phyloP scores from a whole-genome alignment of 2,797 vertebrate species.

The Xerus rutilus region DNA sequence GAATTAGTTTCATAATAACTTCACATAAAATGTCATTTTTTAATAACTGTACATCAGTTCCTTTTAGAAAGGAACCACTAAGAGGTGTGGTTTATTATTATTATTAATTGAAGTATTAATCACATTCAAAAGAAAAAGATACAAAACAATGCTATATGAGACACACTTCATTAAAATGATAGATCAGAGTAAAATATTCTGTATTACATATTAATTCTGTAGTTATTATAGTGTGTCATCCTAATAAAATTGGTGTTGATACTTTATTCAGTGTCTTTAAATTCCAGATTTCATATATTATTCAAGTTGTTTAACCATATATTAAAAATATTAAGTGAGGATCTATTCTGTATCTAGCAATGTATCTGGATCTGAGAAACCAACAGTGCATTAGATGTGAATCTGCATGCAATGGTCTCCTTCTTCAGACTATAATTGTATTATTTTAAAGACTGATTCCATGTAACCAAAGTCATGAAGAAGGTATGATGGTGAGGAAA shows the following conservation, averaged over 20 bases:
- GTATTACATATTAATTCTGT: conserved; percentile 36
- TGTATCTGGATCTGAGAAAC: not conserved
- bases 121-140: not conserved
- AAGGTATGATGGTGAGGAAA: not conserved
- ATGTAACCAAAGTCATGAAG: not conserved
- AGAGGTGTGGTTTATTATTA: conserved; percentile 7
- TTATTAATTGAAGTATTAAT: conserved; percentile 45
- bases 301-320: conserved; percentile 1
- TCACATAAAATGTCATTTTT: not conserved
- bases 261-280: conserved; percentile 11
- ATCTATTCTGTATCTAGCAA: not conserved
- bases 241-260: conserved; percentile 50
- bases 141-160: conserved; percentile 16
- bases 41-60: conserved; percentile 14
- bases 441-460: not conserved
- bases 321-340: conserved; percentile 3
- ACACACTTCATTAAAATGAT: conserved; percentile 64
- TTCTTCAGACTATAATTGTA: not conserved
- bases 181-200: conserved; percentile 35
- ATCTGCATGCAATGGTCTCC: not conserved
- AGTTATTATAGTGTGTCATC: not conserved
- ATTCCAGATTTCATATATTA: conserved; percentile 1
- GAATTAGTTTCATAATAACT: conserved; percentile 11
- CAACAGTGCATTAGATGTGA: not conserved
- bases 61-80: not conserved